A percentile compares a stretch with the other conserved stretches of the same genome.
phyloP scores from a whole-genome alignment of 2,797 vertebrate genomes.

The Pangasius larnaudii region DNA sequence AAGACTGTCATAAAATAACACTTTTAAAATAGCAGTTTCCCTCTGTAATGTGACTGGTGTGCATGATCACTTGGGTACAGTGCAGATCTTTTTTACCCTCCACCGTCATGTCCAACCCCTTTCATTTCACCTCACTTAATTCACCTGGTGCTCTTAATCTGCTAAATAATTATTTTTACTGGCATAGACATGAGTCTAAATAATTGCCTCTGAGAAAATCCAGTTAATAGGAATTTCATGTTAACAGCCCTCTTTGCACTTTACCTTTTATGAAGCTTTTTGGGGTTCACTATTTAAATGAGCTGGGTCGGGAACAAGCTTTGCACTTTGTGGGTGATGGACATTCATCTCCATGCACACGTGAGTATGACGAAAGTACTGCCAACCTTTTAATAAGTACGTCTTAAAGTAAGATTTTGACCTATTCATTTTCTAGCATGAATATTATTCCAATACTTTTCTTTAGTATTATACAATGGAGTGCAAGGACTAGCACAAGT shows the following conservation, averaged over 20 bases:
- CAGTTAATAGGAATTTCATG: neutral
- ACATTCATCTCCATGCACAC: neutral
- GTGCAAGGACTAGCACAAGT: neutral
- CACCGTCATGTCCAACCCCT: neutral
- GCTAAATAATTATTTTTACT: constrained; percentile 10
- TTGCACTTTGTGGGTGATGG: neutral
- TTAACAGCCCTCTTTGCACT: neutral
- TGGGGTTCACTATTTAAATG: constrained; percentile 2
- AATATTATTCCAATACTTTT: neutral
- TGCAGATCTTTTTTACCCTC: neutral
- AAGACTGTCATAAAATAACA: neutral
- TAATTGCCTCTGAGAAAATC: constrained; percentile 1
- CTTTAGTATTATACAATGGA: neutral
- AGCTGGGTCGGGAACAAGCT: neutral
- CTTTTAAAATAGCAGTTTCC: neutral
- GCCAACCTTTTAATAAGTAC: neutral
- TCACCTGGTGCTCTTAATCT: neutral
- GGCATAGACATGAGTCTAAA: neutral
- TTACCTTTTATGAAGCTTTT: constrained; percentile 16
- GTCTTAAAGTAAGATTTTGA: neutral
- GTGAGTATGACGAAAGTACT: neutral
- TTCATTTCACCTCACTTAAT: neutral
- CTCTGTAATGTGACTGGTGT: neutral
- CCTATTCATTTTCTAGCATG: neutral
- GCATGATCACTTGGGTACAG: neutral